Conservation (phyloP, 2,888 invertebrate species). For the Notodonta dromedarius region DNA sequence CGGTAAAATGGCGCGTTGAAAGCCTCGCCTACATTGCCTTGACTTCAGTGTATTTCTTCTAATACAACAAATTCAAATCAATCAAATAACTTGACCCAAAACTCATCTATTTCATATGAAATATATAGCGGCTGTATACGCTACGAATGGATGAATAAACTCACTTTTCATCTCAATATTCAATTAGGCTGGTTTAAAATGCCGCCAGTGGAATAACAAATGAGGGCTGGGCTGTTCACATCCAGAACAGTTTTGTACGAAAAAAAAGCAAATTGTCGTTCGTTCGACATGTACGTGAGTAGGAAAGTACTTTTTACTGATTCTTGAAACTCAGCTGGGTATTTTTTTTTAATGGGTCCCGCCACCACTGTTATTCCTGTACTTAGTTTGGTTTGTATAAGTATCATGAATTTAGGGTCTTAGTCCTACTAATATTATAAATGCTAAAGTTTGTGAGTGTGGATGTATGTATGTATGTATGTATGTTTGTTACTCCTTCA, state of each 20-base stretch:
- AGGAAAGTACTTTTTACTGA: constrained; percentile 1
- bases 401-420: no score
- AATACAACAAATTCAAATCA: neutral
- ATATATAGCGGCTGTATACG: constrained; percentile 1
- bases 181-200: constrained; percentile 30
- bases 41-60: neutral
- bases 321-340: no score
- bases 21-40: neutral
- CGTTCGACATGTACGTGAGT: constrained; percentile 18
- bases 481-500: no score
- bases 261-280: constrained; percentile 29
- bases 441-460: no score
- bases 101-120: neutral
- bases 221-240: constrained; percentile 25
- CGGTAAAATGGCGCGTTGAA: neutral
- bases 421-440: no score
- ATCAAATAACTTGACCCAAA: constrained; percentile 1
- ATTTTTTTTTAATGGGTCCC: no score
- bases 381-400: no score
- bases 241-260: constrained; percentile 20
- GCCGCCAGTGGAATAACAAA: constrained; percentile 34
- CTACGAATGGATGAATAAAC: constrained; percentile 22
- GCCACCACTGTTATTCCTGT: no score
- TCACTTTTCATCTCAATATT: constrained; percentile 21
- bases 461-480: no score